Percentiles rank a stretch among this genome's conserved stretches.
phyloP scores from a whole-genome alignment of 2,888 invertebrate genomes.

The Ophioninae sp. region DNA sequence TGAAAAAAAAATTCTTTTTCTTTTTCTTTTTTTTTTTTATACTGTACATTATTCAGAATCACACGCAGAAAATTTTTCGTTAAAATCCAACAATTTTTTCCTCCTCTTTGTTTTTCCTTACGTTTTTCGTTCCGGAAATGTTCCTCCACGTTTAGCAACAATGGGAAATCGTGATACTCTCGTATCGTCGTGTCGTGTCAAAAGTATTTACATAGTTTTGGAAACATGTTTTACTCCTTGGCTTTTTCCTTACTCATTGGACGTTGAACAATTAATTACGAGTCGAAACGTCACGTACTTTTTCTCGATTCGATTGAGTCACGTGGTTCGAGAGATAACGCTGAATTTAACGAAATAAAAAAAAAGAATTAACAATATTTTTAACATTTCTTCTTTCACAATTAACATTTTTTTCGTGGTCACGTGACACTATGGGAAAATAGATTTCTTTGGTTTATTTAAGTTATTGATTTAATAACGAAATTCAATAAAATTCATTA shows the following conservation, averaged over 20 bases:
- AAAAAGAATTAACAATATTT: too few relatives aligned
- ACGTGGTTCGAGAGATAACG: too few relatives aligned
- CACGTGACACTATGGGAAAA: too few relatives aligned
- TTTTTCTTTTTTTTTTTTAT: not conserved
- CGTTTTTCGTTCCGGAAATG: not conserved
- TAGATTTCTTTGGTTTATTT: too few relatives aligned
- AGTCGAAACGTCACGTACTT: not conserved
- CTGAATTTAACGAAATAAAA: too few relatives aligned
- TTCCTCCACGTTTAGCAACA: conserved; percentile 57
- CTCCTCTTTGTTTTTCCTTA: not conserved
- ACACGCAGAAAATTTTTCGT: too few relatives aligned
- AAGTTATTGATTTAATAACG: too few relatives aligned
- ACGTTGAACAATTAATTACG: not conserved
- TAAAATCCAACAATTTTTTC: not conserved
- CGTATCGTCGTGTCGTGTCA: conserved; percentile 46
- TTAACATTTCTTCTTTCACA: too few relatives aligned
- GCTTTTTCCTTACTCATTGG: not conserved
- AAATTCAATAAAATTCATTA: too few relatives aligned
- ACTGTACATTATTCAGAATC: not conserved
- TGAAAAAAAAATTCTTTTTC: conserved; percentile 15
- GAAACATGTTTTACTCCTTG: not conserved
- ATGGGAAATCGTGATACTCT: conserved; percentile 53
- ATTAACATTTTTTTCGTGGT: too few relatives aligned
- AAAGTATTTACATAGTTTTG: not conserved
- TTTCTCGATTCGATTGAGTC: not conserved